These are phyloP conservation scores for Montipora sp. DNA, from an alignment of 64 coral and sea anemone genomes.

Conservation along the genomic window DNA sequence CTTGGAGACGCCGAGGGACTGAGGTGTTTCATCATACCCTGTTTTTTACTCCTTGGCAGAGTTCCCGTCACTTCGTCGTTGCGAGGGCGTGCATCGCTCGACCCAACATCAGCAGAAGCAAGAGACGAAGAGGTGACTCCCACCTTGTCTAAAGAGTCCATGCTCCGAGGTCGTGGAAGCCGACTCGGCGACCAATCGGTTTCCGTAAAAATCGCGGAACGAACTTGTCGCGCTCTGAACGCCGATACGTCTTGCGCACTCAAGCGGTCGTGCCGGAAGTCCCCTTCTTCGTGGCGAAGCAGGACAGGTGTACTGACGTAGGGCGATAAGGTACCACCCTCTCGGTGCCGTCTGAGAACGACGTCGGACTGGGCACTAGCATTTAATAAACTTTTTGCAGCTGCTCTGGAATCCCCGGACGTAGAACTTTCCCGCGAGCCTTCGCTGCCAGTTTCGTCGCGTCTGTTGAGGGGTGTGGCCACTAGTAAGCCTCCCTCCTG, in stretches of 20 bases:
- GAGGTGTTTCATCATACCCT: not conserved
- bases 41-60: slow-evolving; percentile 1
- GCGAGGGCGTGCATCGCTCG: not conserved
- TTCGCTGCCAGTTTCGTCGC: slow-evolving; percentile 56
- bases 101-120: slow-evolving; percentile 7
- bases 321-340: not conserved
- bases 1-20: slow-evolving; percentile 8
- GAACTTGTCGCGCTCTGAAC: slow-evolving; percentile 82
- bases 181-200: slow-evolving; percentile 51
- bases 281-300: not conserved
- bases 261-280: slow-evolving; percentile 30
- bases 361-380: slow-evolving; percentile 72
- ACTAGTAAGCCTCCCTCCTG: slow-evolving; percentile 34
- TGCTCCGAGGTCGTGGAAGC: slow-evolving; percentile 67
- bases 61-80: not conserved
- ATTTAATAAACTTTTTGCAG: slow-evolving; percentile 34
- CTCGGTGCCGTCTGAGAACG: slow-evolving; percentile 50
- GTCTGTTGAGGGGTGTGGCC: slow-evolving; percentile 15
- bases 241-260: slow-evolving; percentile 78
- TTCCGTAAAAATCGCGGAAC: slow-evolving; percentile 75
- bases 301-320: slow-evolving; percentile 55
- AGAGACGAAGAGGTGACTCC: slow-evolving; percentile 30
- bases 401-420: slow-evolving; percentile 75
- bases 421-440: slow-evolving; percentile 82
- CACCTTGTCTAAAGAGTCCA: slow-evolving; percentile 75